Base-by-base conservation (phyloP, 2,797 vertebrate genomes). In the Periparus ater region DNA sequence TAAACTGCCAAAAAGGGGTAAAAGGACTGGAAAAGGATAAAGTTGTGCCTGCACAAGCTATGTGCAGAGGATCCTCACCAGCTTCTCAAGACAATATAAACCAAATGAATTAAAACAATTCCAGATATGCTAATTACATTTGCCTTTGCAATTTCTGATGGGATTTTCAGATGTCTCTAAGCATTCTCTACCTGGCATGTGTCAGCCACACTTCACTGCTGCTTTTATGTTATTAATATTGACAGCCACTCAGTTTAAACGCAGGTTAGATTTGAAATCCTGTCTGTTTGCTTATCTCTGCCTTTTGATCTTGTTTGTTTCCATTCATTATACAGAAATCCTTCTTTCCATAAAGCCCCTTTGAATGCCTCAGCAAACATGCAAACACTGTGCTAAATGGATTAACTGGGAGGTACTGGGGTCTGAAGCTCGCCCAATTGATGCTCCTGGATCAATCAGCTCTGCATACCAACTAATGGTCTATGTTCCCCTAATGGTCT, bases 231-330 rank as follows among this genome's bases (percentile, higher is more conserved):
- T 95, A 97, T 96, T 96, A 96, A 85, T 94, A 97, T 97, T 94
- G 97, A 97, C 94, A 95, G 75, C 57, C 87, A 82, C 72, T 94
- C 96, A 40, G 68, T 94, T 96, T 95, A 96, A 97, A 96, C 12
- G 23, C 73, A 89, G 68, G 95, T 95, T 93, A 95, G 88, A 78
- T 94, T 57, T 96, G 95, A 96, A 97, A 97, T 92, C 88, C 93
- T 90, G 83, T 86, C 95, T 93, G 66, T 79, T 94, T 89, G 67
- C 95, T 97, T 96, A 95, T 94, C 91, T 92, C 67, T 95, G 84
- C 67, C 84, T 95, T 93, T 96, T 95, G 94, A 95, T 96, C 95
- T 96, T 94, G 48, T 95, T 96, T 96, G 84, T 92, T 96, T 93
- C 88, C 38, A 29, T 77, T 95, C 76, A 91, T 94, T 95, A 92